phyloP scores from a whole-genome alignment of 2,113 vertebrate genomes.

The Mus musculus region DNA sequence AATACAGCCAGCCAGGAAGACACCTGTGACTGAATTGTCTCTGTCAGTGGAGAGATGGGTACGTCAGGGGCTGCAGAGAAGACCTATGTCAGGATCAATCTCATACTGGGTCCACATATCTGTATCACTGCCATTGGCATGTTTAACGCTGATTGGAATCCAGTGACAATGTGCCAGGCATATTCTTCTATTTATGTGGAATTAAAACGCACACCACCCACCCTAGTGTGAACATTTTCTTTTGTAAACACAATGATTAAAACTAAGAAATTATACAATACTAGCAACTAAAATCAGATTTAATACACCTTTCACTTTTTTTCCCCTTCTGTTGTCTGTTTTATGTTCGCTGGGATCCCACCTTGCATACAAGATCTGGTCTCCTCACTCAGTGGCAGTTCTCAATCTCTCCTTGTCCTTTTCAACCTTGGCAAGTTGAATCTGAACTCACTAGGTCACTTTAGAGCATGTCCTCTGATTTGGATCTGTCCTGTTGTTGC shows the following conservation, averaged over 20 bases:
- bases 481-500: background rate
- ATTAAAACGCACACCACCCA: background rate
- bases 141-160: background rate
- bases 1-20: background rate
- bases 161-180: no score
- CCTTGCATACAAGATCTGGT: background rate
- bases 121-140: fast-evolving
- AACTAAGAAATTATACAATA: background rate
- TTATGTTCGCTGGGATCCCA: background rate
- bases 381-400: background rate
- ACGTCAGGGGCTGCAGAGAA: background rate
- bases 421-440: background rate
- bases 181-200: background rate
- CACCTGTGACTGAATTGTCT: fast-evolving
- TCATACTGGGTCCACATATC: background rate
- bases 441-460: background rate
- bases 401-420: background rate
- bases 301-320: background rate
- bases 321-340: background rate
- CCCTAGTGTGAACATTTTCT: background rate
- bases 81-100: background rate
- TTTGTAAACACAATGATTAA: background rate
- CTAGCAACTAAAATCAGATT: background rate
- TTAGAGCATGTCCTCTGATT: background rate
- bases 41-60: background rate